Percentiles rank a stretch among this genome's conserved stretches.
Conservation (phyloP, 1,140 invertebrate genomes). For the Aphelenchoides avenae region DNA sequence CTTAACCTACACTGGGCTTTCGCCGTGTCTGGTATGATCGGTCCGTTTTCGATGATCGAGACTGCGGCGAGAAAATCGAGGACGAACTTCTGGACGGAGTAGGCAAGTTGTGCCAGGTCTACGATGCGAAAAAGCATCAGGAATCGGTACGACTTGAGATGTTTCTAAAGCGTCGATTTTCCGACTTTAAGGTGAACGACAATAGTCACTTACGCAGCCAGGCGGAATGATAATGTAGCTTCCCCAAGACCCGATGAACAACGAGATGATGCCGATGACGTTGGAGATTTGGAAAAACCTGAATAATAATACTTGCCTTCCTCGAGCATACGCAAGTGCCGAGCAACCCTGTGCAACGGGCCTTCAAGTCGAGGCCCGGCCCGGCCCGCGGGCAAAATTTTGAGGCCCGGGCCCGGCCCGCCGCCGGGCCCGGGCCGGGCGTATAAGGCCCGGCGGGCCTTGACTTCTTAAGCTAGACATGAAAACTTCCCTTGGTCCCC, state of each 20-base stretch:
- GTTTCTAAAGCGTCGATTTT: background rate
- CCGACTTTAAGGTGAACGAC: background rate
- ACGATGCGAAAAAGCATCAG: constrained; percentile 46
- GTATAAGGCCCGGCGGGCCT: too few relatives aligned
- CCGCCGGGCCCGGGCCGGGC: too few relatives aligned
- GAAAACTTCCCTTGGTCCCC: too few relatives aligned
- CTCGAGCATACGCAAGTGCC: background rate
- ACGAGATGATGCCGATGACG: constrained; percentile 47
- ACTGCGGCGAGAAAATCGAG: constrained; percentile 52
- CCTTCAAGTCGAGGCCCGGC: too few relatives aligned
- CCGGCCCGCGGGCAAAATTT: too few relatives aligned
- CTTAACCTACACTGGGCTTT: constrained; percentile 49
- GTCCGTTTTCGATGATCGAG: constrained; percentile 28
- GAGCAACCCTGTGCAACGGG: too few relatives aligned
- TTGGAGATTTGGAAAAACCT: constrained; percentile 57
- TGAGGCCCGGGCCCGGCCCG: too few relatives aligned
- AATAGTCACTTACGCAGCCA: constrained; percentile 20
- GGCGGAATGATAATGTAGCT: constrained; percentile 51
- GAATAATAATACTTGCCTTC: too few relatives aligned
- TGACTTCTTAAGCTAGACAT: too few relatives aligned
- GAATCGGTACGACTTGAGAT: constrained; percentile 38
- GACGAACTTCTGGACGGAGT: constrained; percentile 50
- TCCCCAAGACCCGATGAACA: constrained; percentile 55
- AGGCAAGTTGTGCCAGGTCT: constrained; percentile 50
- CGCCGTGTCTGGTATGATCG: constrained; percentile 36